Percentiles rank a stretch among this genome's conserved stretches.
phyloP scores from a whole-genome alignment of 2,888 invertebrate genomes.

The Metallyticus violacea region DNA sequence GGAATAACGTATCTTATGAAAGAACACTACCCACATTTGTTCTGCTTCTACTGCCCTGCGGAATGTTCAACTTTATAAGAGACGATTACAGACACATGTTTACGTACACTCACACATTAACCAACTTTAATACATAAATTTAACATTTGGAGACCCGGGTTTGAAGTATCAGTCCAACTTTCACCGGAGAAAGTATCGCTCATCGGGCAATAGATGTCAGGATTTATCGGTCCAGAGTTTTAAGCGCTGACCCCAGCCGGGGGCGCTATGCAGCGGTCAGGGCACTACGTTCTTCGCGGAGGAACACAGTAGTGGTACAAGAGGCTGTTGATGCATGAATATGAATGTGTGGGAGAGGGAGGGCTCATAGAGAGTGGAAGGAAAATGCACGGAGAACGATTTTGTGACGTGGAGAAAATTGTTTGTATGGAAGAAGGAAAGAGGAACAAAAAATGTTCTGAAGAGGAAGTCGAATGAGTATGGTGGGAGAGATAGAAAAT shows the following conservation, averaged over 20 bases:
- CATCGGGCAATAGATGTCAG: background rate
- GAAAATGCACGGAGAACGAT: background rate
- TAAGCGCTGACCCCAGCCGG: no score
- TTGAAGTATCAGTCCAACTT: no score
- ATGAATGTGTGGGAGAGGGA: background rate
- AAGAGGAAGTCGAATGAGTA: background rate
- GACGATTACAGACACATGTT: no score
- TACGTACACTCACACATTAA: no score
- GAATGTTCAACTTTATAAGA: no score
- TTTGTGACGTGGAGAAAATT: background rate
- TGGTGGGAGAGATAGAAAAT: background rate
- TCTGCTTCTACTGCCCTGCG: no score
- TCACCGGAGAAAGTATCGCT: background rate
- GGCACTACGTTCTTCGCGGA: background rate
- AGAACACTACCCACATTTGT: no score
- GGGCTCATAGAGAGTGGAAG: no score
- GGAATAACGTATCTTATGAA: no score
- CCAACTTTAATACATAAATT: no score
- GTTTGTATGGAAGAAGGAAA: background rate
- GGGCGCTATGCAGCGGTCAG: no score
- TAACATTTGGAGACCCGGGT: no score
- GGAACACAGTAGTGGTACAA: background rate
- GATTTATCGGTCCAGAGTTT: background rate
- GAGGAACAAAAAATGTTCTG: background rate
- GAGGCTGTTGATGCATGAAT: background rate